Percentiles rank a stretch among this genome's conserved stretches.
Conservation (phyloP, 1,140 invertebrate genomes). For the Lucilia sericata region DNA sequence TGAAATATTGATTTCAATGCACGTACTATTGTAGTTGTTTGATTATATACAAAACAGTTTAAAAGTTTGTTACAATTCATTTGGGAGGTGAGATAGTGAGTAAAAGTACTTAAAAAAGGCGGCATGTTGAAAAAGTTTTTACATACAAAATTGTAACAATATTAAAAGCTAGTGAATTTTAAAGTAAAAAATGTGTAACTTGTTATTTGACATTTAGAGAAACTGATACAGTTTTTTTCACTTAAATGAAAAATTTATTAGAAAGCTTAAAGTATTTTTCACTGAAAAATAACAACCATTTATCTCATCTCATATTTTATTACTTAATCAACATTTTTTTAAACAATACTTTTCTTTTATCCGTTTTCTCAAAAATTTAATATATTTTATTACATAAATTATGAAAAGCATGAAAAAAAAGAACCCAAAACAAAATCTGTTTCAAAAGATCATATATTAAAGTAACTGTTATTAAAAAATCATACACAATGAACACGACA, state of each 20-base stretch:
- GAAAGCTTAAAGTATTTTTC: no score
- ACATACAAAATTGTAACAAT: neutral
- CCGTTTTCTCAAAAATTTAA: neutral
- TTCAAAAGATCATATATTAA: neutral
- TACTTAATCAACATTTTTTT: conserved; percentile 6
- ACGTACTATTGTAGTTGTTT: neutral
- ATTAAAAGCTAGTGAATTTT: neutral
- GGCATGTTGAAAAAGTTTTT: neutral
- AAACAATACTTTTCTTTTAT: neutral
- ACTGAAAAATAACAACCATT: neutral
- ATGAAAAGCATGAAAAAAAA: neutral
- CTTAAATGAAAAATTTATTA: no score
- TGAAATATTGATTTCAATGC: conserved; percentile 12
- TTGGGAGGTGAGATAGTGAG: neutral
- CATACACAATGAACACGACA: neutral
- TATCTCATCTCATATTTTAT: neutral
- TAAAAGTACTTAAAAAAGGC: neutral
- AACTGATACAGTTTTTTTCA: no score
- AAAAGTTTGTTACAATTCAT: neutral
- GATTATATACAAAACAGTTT: neutral
- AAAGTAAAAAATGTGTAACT: no score
- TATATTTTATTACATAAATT: neutral
- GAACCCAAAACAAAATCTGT: neutral
- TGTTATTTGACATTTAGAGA: no score
- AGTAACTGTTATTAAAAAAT: neutral